Evolutionary conservation across 2,113 vertebrate genomes (phyloP), one percentile per base, ranked within the genome.

Genomic region (Echinops telfairi): DNA sequence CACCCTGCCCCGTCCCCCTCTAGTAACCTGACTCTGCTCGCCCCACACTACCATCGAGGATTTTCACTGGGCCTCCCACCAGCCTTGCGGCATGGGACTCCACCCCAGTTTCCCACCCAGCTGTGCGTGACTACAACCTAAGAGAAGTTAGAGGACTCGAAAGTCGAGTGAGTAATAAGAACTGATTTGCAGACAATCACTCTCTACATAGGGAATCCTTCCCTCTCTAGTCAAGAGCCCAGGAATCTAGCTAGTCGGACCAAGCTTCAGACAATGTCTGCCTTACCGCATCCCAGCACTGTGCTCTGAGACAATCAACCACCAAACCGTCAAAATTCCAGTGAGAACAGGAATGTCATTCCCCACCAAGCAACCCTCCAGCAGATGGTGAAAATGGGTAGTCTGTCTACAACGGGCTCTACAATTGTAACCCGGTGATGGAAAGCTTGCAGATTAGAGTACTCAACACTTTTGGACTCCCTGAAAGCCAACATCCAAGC

Each of bases 401-500:
- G 68, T 75, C 71, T 71, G 86, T 73, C 60, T 36, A 57, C 78
- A 58, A 19, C n/a, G 33, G 43, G 23, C 29, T 89, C 62, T 22
- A 75, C 86, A 83, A 38, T 78, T 66, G 85, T 66, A 78, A 89
- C 75, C 53, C 4, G 0, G 81, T 31, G 88, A 60, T 89, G 76
- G 66, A 81, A 83, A 27, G 53, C 83, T 60, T 91, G 53, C 40
- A 33, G 19, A 60, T 78, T 81, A 91, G 36, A 83, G 62, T 40
- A 76, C 38, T 89, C 53, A 58, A n/a, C 7, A 0, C 71, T 68
- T n/a, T 38, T n/a, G 58, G 53, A 68, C 64, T 93, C 57, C 64
- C 53, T 27, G 23, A 62, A 78, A 82, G 57, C 43, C 79, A 31
- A 33, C 23, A 20, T 10, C 47, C 47, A 53, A 53, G 36, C 25